Evolutionary conservation across 2,888 invertebrate species (phyloP).

Genomic region (Graphium colonna): DNA sequence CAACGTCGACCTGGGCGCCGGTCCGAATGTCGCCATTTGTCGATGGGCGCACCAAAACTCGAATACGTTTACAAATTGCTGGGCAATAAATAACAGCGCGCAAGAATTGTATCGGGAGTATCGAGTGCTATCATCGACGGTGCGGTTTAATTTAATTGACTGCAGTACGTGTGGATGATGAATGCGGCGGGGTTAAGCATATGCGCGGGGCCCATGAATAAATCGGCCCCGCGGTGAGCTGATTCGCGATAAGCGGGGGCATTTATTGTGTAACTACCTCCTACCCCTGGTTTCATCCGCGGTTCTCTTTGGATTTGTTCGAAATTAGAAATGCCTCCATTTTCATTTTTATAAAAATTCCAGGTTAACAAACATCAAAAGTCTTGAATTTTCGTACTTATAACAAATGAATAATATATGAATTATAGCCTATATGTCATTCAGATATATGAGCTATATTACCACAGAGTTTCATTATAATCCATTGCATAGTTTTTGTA

Average conservation of each 20-base stretch:
- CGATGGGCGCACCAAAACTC: conserved; percentile 47
- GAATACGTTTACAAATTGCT: conserved; percentile 59
- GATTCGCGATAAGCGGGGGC: conserved; percentile 75
- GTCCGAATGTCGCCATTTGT: conserved; percentile 41
- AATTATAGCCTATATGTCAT: too few relatives aligned
- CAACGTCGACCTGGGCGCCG: conserved; percentile 29
- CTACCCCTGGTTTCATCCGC: too few relatives aligned
- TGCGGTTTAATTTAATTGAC: conserved; percentile 77
- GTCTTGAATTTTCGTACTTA: too few relatives aligned
- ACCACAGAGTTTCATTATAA: too few relatives aligned
- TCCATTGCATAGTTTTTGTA: too few relatives aligned
- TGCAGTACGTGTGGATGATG: conserved; percentile 70
- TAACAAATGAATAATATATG: too few relatives aligned
- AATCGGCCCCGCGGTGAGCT: conserved; percentile 69
- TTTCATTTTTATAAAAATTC: too few relatives aligned
- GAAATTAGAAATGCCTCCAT: too few relatives aligned
- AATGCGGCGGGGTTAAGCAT: conserved; percentile 71
- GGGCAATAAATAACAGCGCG: conserved; percentile 64
- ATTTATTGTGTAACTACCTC: conserved; percentile 77
- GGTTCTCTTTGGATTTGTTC: too few relatives aligned
- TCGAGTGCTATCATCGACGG: conserved; percentile 68
- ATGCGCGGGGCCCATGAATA: conserved; percentile 69
- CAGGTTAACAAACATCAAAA: too few relatives aligned
- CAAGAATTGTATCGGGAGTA: conserved; percentile 54
- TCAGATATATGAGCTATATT: too few relatives aligned